phyloP scores from a whole-genome alignment of 2,888 invertebrate species.

The Penaeus monodon region DNA sequence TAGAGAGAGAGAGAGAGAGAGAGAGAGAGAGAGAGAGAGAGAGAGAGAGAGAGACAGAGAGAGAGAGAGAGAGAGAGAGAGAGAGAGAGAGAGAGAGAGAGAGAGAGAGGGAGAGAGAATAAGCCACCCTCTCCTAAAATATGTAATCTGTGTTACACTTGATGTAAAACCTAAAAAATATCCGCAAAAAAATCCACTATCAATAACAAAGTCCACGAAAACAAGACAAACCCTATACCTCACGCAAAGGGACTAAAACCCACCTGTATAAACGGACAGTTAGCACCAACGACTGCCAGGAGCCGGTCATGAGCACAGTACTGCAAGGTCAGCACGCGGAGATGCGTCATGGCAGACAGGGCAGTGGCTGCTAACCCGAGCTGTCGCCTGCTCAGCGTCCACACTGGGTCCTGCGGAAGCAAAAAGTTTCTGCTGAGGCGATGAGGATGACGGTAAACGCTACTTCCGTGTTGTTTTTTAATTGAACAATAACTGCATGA shows the following conservation, averaged over 20 bases:
- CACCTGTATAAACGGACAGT: slow-evolving; percentile 45
- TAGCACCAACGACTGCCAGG: slow-evolving; percentile 23
- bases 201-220: too few species aligned
- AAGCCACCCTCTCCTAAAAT: too few species aligned
- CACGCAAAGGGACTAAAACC: neutral
- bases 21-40: too few species aligned
- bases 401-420: slow-evolving; percentile 31
- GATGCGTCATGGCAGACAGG: slow-evolving; percentile 24
- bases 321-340: slow-evolving; percentile 39
- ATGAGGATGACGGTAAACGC: neutral
- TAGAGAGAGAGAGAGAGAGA: too few species aligned
- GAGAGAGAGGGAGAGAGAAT: too few species aligned
- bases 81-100: too few species aligned
- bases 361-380: slow-evolving; percentile 18
- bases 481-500: neutral
- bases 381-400: slow-evolving; percentile 35
- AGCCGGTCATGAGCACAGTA: slow-evolving; percentile 45
- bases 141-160: too few species aligned
- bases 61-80: too few species aligned
- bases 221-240: too few species aligned
- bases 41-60: too few species aligned
- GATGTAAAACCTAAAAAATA: too few species aligned
- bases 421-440: neutral
- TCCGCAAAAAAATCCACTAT: too few species aligned
- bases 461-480: neutral